Evolutionary conservation across 2,888 invertebrate species (phyloP), one percentile per base, ranked within the genome.

Genomic region (Pemphredon lugubris): DNA sequence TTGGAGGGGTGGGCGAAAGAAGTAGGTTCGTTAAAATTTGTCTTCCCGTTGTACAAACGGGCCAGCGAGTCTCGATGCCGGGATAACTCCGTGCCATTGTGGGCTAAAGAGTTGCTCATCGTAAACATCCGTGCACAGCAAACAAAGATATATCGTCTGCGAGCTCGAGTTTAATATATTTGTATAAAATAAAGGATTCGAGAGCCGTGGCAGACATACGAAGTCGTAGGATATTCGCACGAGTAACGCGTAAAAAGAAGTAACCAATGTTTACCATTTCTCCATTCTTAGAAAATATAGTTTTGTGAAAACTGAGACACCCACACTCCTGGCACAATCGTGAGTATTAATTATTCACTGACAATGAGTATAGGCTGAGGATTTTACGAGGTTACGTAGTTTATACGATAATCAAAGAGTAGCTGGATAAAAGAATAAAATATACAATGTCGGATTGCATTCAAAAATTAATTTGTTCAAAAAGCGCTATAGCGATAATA

Each of bases 111-210:
- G 40, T 34, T 34, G 40, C 16, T 7, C 39, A n/a, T n/a, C 20
- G 40, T 11, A 42, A 42, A 42, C 9, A 1, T 42, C 40, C 16
- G 40, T 5, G 40, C 20, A 20, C 40, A 14, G 40, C 40, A 42
- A 42, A 42, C 40, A 42, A 16, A 42, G 16, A 42, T 42, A 42
- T 42, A 42, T 42, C 40, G 14, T 7, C 16, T 13, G 16, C 40
- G 18, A 13, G 34, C n/a, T n/a, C 11, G 14, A 42, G 16, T 7
- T 18, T 18, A 42, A 42, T 16, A 18, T 42, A 42, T 42, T 42
- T 42, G 40, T 42, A 42, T 18, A 42, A 42, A 42, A 18, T 18
- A 42, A 42, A 42, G 14, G 16, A 18, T 42, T 42, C 16, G 40
- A 42, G 20, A 42, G 40, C 40, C 40, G 40, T 18, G 40, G 40